These are phyloP conservation scores for Lethocerus indicus DNA, from an alignment of 1,140 invertebrate genomes.

Conservation along the genomic window DNA sequence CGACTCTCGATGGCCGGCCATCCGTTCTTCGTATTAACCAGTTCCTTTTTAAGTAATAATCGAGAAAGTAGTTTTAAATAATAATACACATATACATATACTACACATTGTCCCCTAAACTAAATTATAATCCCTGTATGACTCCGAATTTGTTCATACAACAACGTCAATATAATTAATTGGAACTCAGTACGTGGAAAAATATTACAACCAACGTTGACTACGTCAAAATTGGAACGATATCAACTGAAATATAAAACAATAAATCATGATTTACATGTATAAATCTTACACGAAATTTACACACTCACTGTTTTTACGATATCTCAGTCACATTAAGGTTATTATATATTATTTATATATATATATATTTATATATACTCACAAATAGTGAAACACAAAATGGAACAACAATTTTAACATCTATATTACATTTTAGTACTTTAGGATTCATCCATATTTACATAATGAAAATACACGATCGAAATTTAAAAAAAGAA, in stretches of 20 bases:
- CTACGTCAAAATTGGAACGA: constrained; percentile 8
- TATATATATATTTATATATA: constrained; percentile 12
- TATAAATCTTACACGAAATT: neutral
- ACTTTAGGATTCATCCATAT: constrained; percentile 13
- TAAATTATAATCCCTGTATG: constrained; percentile 15
- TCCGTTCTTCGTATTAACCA: no score
- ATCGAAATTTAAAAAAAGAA: constrained; percentile 5
- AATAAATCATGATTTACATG: constrained; percentile 1
- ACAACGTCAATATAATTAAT: constrained; percentile 5
- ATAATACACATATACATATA: constrained; percentile 12
- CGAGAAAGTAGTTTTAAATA: constrained; percentile 3
- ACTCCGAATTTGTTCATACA: constrained; percentile 14
- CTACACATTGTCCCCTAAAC: constrained; percentile 12
- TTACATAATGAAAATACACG: constrained; percentile 11
- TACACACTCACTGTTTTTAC: constrained; percentile 13
- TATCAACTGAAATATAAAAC: constrained; percentile 8
- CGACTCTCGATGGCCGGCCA: no score
- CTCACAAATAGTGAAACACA: constrained; percentile 12
- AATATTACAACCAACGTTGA: constrained; percentile 9
- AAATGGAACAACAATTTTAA: constrained; percentile 14
- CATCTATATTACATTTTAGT: constrained; percentile 15
- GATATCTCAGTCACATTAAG: constrained; percentile 13
- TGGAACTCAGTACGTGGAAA: constrained; percentile 1
- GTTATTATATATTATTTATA: constrained; percentile 9
- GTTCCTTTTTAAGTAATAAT: neutral